Evolutionary conservation across 64 coral and sea anemone species (phyloP), one percentile per base, ranked within the genome.

Genomic region (Montipora foliosa): DNA sequence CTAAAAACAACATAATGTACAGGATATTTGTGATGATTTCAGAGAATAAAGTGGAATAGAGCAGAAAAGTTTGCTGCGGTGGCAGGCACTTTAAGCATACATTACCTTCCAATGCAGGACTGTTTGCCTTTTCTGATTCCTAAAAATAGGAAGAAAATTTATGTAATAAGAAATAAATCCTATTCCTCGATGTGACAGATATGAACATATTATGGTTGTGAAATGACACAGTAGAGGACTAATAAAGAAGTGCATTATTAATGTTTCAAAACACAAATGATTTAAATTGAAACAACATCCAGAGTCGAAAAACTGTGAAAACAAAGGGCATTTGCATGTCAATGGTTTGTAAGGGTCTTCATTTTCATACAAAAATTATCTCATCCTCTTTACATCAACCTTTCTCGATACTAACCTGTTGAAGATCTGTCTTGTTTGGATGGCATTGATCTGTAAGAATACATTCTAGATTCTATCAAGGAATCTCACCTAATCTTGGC

Each of bases 401-500:
- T 76, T 3, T 17, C 5, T 3, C 5, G 49, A 29, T 71, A 5
- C 84, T 80, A 1, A 85, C 92, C 85, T 88, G 67, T 1, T 87
- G 75, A 78, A 59, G 83, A n/a, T 12, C 71, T 66, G 5, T 93
- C 61, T 20, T 70, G 76, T 48, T 78, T 93, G 1, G 20, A 6
- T 19, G 74, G 45, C n/a, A 44, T 51, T 77, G 70, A 76, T 44
- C 70, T 76, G 57, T 77, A 89, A 9, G 57, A 71, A 90, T 79
- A 80, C 88, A 90, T 68, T 80, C 82, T 86, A 71, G 4, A 49
- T 24, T 8, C 46, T 46, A 46, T 62, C 44, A 83, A 91, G 25
- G 90, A 74, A 6, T 19, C 37, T 37, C 37, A 37, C 37, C 37
- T 37, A 37, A 37, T 37, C 37, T 37, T 37, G 2, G 37, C 37